Evolutionary conservation across 1,140 invertebrate genomes (phyloP).

Genomic region (Babylonia areolata): DNA sequence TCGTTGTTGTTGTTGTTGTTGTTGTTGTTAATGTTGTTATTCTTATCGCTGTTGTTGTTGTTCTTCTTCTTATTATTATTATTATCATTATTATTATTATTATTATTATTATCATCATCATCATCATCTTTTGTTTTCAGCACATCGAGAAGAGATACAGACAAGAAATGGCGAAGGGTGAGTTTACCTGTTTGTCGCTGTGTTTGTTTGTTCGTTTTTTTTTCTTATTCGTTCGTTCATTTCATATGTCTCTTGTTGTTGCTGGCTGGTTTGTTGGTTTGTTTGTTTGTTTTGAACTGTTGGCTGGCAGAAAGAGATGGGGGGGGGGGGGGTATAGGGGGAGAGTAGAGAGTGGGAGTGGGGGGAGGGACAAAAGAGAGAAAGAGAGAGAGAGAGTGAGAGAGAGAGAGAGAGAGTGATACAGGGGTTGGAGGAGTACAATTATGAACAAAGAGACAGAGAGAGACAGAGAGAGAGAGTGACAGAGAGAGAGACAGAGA

Average conservation of each 20-base stretch:
- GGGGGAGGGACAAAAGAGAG: too few species aligned
- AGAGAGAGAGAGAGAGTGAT: neutral
- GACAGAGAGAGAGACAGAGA: neutral
- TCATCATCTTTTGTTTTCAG: neutral
- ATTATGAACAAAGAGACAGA: too few species aligned
- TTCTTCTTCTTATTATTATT: neutral
- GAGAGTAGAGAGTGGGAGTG: slow-evolving; percentile 9
- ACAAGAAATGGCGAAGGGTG: slow-evolving; percentile 18
- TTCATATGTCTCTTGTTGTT: too few species aligned
- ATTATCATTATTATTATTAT: too few species aligned
- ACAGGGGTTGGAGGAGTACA: too few species aligned
- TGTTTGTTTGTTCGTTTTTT: neutral
- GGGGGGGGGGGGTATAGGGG: neutral
- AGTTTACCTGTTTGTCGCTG: neutral
- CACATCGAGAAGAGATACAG: slow-evolving; percentile 30
- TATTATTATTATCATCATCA: too few species aligned
- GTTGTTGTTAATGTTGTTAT: neutral
- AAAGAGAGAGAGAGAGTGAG: too few species aligned
- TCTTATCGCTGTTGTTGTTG: neutral
- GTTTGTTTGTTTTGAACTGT: neutral
- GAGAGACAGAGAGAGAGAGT: neutral
- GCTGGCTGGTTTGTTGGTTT: neutral
- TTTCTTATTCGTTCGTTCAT: neutral
- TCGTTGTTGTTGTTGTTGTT: neutral
- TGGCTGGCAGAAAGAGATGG: neutral